Base-by-base conservation (phyloP, 2,113 vertebrate species). In the Thomomys bottae region DNA sequence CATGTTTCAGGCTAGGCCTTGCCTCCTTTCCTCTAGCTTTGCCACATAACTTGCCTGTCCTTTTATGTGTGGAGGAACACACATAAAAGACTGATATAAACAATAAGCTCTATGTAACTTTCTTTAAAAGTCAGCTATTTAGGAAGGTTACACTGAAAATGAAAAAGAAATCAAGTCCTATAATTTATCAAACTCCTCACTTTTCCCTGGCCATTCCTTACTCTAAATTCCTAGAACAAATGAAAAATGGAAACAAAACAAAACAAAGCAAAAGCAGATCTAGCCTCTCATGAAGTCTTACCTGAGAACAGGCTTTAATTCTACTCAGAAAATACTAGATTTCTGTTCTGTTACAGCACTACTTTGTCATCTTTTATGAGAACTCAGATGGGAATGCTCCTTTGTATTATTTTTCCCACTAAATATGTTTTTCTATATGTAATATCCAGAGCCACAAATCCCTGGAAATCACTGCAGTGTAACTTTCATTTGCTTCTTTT, bases 221-320 rank as follows among this genome's bases (percentile, higher is more conserved):
- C 12, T 30, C 34, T 72, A 76, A 92, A 88, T 91, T 73, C 59
- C 82, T 94, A 84, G 42, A 93, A 71, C 59, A 93, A 93, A 94
- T 72, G 84, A 90, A 88, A 95, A 76, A 68, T 30, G 63, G 88
- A 87, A 94, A 71, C n/a, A 30, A 5, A 26, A 80, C 61, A 92
- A 93, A 87, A 17, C 45, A 54, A 54, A 12, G 18, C 12, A 54
- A 54, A 54, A 79, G 84, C 78, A 66, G 36, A 28, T 75, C 64
- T 71, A 63, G 9, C 34, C 64, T 63, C 15, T 1, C 30, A 82
- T 81, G 83, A 95, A 95, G 88, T 68, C 76, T 92, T 79, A 88
- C 75, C 71, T 66, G 34, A 93, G 79, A 72, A 83, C 57, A 59
- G 34, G n/a, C 45, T 90, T 94, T 76, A 83, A 70, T 57, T 15